phyloP scores from a whole-genome alignment of 2,113 vertebrate genomes.

The Gorsachius goisagi region DNA sequence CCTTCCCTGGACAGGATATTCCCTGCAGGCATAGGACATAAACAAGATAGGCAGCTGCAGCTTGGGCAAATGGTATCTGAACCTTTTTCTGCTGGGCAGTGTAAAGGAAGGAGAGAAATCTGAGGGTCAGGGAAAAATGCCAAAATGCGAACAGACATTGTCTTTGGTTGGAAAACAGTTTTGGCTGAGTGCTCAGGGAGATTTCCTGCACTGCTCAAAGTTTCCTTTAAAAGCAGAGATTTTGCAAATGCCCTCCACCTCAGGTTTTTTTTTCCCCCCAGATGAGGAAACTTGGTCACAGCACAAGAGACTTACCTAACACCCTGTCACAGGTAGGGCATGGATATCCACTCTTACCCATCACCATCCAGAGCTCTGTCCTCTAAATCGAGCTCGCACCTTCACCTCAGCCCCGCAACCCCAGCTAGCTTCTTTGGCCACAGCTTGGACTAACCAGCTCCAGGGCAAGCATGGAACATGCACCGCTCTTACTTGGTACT shows the following conservation, averaged over 20 bases:
- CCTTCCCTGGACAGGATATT: not conserved
- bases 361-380: not conserved
- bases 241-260: not conserved
- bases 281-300: not conserved
- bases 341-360: not conserved
- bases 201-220: not conserved
- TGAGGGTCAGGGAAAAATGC: fast-evolving
- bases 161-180: not conserved
- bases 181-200: not conserved
- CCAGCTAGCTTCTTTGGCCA: not conserved
- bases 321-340: not conserved
- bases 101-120: not conserved
- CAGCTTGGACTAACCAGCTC: not conserved
- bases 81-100: not conserved
- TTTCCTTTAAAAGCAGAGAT: not conserved
- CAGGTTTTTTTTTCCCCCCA: not conserved
- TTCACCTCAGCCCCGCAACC: not conserved
- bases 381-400: not conserved
- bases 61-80: not conserved
- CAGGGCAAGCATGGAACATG: not conserved
- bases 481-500: not conserved
- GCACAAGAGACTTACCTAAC: not conserved
- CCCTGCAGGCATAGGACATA: not conserved
- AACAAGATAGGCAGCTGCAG: not conserved
- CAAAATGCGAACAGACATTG: not conserved